Evolutionary conservation across 2,113 vertebrate species (phyloP), one percentile per base, ranked within the genome.

Genomic region (Nothobranchius furzeri): DNA sequence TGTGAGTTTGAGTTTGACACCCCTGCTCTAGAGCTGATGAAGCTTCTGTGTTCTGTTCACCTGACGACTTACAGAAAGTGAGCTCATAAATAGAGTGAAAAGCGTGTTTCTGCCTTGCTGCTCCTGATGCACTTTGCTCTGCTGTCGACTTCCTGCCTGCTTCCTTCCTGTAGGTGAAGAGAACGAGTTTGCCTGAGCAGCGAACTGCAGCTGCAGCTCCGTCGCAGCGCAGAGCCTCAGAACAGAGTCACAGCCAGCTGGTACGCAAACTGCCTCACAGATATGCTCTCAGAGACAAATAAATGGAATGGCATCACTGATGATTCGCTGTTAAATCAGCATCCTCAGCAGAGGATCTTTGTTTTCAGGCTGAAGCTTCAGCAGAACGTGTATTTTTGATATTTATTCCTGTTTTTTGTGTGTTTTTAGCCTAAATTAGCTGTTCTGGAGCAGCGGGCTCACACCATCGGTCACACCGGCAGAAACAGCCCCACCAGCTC

Each of bases 161-260:
- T 56, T 68, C 60, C 50, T 36, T 55, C 43, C 17, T 9, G 7
- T 48, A 92, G 91, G n/a, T 72, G 3, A 90, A 90, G 75, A 90
- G 89, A 25, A 78, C 78, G 42, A 90, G 88, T 84, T 59, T 90
- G 43, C 88, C 90, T 42, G 85, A 91, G 7, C 76, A 74, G 0
- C 78, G 58, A 0, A 71, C 14, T 40, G 6, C 75, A 0, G 25
- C 83, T 4, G 47, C 71, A 11, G 45, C 2, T 0, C 13, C 48
- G 0, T 9, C 79, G 0, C 78, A 77, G 0, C 88, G 88, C 15
- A 40, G 88, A 68, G 55, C 75, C 2, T 84, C 90, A 43, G 90
- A 92, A 53, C 80, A 85, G 60, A 56, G 82, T 9, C 55, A 70
- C 64, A 79, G 12, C 66, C 86, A 85, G 57, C 63, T 86, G 90